Conservation (phyloP, 2,888 invertebrate species). For the Tribolium freemani region DNA sequence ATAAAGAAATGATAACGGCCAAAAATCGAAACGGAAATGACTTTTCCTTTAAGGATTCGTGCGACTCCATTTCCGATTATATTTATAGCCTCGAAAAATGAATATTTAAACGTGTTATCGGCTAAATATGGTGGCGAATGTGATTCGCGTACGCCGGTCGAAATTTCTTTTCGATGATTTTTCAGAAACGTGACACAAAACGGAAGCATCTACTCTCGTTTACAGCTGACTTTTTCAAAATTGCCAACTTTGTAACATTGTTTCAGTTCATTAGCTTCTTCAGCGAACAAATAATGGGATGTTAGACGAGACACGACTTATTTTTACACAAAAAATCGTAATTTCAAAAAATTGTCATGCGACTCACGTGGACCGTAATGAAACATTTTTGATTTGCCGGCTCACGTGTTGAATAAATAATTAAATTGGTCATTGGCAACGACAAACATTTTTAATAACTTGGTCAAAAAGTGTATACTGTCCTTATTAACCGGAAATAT, state of each 20-base stretch:
- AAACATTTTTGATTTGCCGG: too few relatives aligned
- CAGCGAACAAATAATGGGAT: conserved; percentile 20
- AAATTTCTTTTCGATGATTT: conserved; percentile 17
- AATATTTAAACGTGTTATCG: conserved; percentile 14
- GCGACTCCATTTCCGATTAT: conserved; percentile 23
- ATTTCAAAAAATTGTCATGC: not conserved
- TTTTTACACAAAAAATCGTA: conserved; percentile 1
- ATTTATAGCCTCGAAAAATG: conserved; percentile 6
- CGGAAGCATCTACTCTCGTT: conserved; percentile 36
- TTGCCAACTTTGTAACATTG: conserved; percentile 34
- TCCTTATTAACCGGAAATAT: not conserved
- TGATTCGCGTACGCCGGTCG: not conserved
- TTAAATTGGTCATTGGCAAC: too few relatives aligned
- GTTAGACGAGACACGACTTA: not conserved
- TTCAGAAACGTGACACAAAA: conserved; percentile 33
- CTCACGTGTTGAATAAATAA: too few relatives aligned
- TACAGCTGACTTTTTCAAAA: conserved; percentile 28
- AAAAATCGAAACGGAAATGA: conserved; percentile 9
- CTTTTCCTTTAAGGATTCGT: conserved; percentile 17
- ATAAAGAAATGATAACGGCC: not conserved
- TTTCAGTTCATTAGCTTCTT: conserved; percentile 41
- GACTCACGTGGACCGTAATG: too few relatives aligned
- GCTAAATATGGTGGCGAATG: not conserved
- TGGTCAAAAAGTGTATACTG: too few relatives aligned
- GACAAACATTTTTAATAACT: too few relatives aligned